Conservation (phyloP, 2,113 vertebrate genomes). For the Dasyprocta punctata region DNA sequence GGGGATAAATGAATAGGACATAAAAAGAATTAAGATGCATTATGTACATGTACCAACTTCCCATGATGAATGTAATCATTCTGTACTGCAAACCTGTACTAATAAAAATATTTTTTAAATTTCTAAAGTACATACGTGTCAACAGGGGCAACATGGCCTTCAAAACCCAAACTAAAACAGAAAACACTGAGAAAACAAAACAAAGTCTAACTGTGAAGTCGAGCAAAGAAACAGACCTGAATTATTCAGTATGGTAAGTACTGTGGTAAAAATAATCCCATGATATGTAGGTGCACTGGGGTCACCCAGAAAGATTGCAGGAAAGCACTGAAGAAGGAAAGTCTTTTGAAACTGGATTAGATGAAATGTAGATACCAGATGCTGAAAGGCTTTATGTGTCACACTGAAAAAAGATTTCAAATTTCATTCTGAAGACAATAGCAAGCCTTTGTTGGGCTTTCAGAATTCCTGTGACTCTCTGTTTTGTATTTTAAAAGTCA, state of each 20-base stretch:
- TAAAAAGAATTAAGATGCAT: background rate
- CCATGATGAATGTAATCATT: background rate
- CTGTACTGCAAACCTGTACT: background rate
- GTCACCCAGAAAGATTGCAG: background rate
- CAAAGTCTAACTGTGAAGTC: background rate
- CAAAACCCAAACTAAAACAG: background rate
- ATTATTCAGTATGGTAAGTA: background rate
- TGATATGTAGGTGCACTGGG: background rate
- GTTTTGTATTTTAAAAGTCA: background rate
- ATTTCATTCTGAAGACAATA: background rate
- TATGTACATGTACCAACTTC: background rate
- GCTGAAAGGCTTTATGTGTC: background rate
- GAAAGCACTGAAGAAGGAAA: background rate
- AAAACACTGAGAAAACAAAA: background rate
- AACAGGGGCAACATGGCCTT: background rate
- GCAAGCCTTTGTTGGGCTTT: background rate
- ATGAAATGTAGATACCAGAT: background rate
- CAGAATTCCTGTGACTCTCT: background rate
- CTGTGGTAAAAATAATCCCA: background rate
- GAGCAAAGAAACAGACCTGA: background rate
- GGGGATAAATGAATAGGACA: background rate
- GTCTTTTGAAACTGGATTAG: background rate
- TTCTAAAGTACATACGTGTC: background rate
- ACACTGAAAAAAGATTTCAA: conserved; percentile 19
- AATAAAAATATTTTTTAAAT: background rate